Percentiles rank a stretch among this genome's conserved stretches.
Evolutionary conservation across 92 coral and sea anemone species (phyloP).

Genomic region (Montipora capitata): DNA sequence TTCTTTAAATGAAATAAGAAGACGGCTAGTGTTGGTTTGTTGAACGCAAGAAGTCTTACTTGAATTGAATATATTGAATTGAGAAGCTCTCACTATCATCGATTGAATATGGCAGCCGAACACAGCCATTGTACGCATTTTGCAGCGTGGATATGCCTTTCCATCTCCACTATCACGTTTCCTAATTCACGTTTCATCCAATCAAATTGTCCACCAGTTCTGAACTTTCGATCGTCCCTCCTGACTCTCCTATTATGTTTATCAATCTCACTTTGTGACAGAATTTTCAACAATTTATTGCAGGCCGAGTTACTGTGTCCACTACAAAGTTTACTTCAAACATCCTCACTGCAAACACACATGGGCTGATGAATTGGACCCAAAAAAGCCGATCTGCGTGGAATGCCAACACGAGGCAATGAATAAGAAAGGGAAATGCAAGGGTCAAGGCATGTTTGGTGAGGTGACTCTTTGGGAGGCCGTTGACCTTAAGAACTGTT

Average conservation of each 20-base stretch:
- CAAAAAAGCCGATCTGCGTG: slow-evolving; percentile 92
- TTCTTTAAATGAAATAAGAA: neutral
- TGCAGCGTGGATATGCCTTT: no score
- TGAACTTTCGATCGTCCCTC: no score
- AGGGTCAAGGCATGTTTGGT: slow-evolving; percentile 92
- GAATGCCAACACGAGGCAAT: slow-evolving; percentile 93
- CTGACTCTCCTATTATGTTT: no score
- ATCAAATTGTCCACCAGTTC: neutral
- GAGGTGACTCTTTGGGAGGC: slow-evolving; percentile 95
- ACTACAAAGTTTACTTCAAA: slow-evolving; percentile 88
- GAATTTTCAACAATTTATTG: neutral
- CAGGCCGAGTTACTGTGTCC: slow-evolving; percentile 92
- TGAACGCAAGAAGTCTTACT: neutral
- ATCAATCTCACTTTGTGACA: no score
- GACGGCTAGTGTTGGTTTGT: neutral
- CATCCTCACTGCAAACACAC: slow-evolving; percentile 98
- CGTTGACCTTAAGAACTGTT: slow-evolving; percentile 90
- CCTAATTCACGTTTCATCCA: neutral
- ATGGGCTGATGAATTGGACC: slow-evolving; percentile 93
- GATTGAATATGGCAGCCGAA: no score
- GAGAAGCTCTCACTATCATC: no score
- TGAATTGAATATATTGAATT: no score
- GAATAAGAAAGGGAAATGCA: slow-evolving; percentile 92
- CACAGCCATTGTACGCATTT: no score
- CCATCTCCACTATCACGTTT: neutral